Percentiles rank a stretch among this genome's conserved stretches.
Evolutionary conservation across 2,797 vertebrate species (phyloP).

Genomic region (Rhinella marina): DNA sequence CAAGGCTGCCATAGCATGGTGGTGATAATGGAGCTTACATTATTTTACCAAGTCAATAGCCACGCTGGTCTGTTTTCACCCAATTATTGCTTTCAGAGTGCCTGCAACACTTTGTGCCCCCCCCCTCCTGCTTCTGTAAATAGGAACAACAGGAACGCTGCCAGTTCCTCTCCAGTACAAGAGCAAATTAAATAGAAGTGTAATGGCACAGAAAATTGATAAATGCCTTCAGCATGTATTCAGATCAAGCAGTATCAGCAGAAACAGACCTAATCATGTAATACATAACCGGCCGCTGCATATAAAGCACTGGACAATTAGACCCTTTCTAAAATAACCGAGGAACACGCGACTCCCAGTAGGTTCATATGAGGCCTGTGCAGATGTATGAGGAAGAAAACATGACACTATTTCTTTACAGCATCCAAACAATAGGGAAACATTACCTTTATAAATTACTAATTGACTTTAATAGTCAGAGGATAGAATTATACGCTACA

Average conservation of each 20-base stretch:
- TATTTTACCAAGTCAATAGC: too few species aligned
- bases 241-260: slow-evolving; percentile 1
- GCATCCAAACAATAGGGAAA: background rate
- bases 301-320: background rate
- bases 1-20: too few species aligned
- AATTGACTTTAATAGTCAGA: background rate
- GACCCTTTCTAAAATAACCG: background rate
- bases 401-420: background rate
- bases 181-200: slow-evolving; percentile 17
- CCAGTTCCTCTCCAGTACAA: background rate
- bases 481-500: background rate
- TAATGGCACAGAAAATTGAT: slow-evolving; percentile 32
- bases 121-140: background rate
- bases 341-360: background rate
- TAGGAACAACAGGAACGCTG: background rate
- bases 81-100: background rate
- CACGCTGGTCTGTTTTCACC: too few species aligned
- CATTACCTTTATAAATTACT: background rate
- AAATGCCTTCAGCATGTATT: slow-evolving; percentile 18
- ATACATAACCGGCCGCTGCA: background rate
- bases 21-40: too few species aligned
- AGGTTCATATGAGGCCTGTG: background rate
- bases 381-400: background rate
- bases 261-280: slow-evolving; percentile 7
- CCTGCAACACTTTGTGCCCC: background rate